phyloP scores from a whole-genome alignment of 2,888 invertebrate species.

The Deilephila elpenor region DNA sequence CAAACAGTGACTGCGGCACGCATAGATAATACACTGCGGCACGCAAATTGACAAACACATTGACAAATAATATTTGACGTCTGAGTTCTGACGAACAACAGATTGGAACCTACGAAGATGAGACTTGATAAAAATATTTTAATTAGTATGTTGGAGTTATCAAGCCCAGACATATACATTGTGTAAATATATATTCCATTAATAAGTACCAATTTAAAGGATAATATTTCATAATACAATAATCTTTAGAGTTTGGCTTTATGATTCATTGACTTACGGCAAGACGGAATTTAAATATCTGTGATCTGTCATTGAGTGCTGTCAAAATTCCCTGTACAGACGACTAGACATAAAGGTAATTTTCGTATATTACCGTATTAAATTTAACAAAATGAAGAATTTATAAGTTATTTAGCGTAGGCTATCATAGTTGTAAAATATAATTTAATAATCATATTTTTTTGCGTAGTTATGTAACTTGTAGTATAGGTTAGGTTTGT shows the following conservation, averaged over 20 bases:
- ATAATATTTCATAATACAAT: not conserved
- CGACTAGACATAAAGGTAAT: slow-evolving; percentile 25
- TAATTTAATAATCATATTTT: slow-evolving; percentile 33
- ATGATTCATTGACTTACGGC: not conserved
- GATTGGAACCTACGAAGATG: no score
- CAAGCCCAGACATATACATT: no score
- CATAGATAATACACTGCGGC: no score
- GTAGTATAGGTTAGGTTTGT: slow-evolving; percentile 66
- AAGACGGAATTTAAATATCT: not conserved
- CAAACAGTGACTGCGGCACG: not conserved
- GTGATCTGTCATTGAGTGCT: slow-evolving; percentile 23
- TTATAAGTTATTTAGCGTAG: not conserved
- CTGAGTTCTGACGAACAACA: not conserved
- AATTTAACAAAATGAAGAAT: not conserved
- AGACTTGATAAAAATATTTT: no score
- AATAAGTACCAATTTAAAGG: no score
- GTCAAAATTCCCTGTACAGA: slow-evolving; percentile 24
- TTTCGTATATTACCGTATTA: not conserved
- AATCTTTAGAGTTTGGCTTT: not conserved
- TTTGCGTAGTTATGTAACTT: slow-evolving; percentile 63
- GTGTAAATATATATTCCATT: no score
- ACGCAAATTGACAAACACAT: not conserved
- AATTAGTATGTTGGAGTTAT: no score
- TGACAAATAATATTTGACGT: not conserved
- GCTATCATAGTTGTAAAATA: not conserved